Conservation (phyloP, 1,140 invertebrate genomes). For the Cydia pomonella region DNA sequence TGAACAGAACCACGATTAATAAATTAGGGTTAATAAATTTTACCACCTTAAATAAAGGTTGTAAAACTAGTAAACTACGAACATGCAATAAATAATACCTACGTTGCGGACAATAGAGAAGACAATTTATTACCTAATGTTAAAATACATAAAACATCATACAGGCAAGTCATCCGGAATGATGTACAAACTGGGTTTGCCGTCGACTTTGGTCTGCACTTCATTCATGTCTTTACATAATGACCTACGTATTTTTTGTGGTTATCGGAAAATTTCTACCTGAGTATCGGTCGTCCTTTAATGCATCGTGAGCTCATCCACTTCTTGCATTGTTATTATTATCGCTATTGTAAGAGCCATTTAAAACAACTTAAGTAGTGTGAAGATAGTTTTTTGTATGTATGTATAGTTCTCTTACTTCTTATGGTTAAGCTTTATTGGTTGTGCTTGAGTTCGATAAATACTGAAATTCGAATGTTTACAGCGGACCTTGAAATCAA, state of each 20-base stretch:
- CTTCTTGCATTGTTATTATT: slow-evolving; percentile 7
- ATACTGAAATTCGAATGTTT: no score
- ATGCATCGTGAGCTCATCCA: not conserved
- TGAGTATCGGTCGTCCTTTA: not conserved
- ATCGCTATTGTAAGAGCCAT: not conserved
- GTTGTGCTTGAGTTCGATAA: no score
- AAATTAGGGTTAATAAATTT: no score
- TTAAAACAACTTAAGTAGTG: not conserved
- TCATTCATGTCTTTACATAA: not conserved
- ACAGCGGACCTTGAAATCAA: no score
- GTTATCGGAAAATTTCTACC: slow-evolving; percentile 4
- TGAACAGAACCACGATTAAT: no score
- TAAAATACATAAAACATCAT: not conserved
- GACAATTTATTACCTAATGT: not conserved
- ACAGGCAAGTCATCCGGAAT: not conserved
- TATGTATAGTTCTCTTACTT: not conserved
- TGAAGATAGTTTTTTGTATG: not conserved
- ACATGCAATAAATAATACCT: no score
- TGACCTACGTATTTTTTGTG: not conserved
- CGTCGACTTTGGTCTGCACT: not conserved
- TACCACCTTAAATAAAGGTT: no score
- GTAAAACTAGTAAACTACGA: no score
- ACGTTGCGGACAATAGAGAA: no score
- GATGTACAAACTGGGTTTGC: not conserved
- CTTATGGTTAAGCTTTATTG: not conserved